Evolutionary conservation across 2,888 invertebrate genomes (phyloP).

Genomic region (Galerucella pusilla): DNA sequence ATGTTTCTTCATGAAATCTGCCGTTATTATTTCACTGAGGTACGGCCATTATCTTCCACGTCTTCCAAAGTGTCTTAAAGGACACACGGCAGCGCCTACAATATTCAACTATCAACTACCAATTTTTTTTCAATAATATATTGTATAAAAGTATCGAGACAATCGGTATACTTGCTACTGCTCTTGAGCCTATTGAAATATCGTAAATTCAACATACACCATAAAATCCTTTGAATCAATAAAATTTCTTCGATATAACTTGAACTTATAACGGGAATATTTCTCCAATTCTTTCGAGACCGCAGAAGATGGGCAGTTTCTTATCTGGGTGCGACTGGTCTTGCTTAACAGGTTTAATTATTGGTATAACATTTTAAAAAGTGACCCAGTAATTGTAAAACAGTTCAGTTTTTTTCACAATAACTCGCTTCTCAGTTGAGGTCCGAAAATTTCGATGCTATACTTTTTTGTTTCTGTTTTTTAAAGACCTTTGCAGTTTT

Average conservation of each 20-base stretch:
- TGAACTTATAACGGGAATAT: conserved; percentile 29
- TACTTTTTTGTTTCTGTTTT: too few relatives aligned
- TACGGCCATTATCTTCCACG: too few relatives aligned
- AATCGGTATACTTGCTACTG: not conserved
- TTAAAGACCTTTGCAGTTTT: too few relatives aligned
- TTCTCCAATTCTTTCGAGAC: conserved; percentile 23
- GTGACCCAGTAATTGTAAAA: conserved; percentile 36
- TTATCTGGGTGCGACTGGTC: conserved; percentile 35
- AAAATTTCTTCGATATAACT: conserved; percentile 17
- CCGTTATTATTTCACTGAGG: too few relatives aligned
- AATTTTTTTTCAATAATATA: not conserved
- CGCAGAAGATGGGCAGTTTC: conserved; percentile 35
- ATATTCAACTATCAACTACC: too few relatives aligned
- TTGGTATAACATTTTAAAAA: conserved; percentile 29
- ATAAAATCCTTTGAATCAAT: not conserved
- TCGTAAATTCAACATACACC: conserved; percentile 12
- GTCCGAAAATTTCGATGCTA: too few relatives aligned
- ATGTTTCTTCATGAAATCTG: too few relatives aligned
- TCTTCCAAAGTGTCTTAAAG: too few relatives aligned
- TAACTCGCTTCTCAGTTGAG: too few relatives aligned
- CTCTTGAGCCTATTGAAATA: not conserved
- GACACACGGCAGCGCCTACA: too few relatives aligned
- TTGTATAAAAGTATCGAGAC: not conserved
- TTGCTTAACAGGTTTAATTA: conserved; percentile 37
- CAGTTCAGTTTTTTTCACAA: too few relatives aligned